phyloP scores from a whole-genome alignment of 2,113 vertebrate genomes.

The Phylloscopus trochiloides region DNA sequence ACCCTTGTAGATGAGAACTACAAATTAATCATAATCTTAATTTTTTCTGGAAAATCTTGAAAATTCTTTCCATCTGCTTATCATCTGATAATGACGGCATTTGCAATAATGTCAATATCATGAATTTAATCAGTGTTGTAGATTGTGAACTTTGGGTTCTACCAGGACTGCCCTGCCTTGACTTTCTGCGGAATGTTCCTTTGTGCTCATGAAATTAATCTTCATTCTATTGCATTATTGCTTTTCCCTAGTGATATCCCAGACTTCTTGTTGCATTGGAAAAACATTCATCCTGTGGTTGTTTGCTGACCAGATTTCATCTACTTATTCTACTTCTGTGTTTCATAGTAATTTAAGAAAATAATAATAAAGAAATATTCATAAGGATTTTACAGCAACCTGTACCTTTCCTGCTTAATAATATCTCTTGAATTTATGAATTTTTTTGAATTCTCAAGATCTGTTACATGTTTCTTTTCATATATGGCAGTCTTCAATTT shows the following conservation, averaged over 20 bases:
- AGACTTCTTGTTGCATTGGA: neutral
- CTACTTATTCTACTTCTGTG: neutral
- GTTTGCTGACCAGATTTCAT: neutral
- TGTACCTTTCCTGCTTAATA: neutral
- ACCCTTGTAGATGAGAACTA: neutral
- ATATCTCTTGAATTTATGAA: neutral
- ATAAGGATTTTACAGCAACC: neutral
- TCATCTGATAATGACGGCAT: neutral
- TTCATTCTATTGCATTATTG: neutral
- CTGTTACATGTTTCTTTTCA: neutral
- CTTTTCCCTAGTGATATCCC: neutral
- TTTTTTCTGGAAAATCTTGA: neutral
- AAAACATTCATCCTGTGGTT: neutral
- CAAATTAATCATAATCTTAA: neutral
- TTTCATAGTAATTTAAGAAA: neutral
- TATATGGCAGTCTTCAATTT: neutral
- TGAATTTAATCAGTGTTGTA: neutral
- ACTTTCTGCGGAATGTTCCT: neutral
- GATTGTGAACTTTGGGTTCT: neutral
- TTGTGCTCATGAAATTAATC: neutral
- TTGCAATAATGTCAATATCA: neutral
- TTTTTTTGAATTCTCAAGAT: neutral
- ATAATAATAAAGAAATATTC: neutral
- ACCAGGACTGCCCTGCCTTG: rapidly evolving
- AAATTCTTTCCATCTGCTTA: neutral